These are phyloP conservation scores for Chromobotia macracanthus DNA, from an alignment of 2,797 vertebrate species.

Conservation along the genomic window DNA sequence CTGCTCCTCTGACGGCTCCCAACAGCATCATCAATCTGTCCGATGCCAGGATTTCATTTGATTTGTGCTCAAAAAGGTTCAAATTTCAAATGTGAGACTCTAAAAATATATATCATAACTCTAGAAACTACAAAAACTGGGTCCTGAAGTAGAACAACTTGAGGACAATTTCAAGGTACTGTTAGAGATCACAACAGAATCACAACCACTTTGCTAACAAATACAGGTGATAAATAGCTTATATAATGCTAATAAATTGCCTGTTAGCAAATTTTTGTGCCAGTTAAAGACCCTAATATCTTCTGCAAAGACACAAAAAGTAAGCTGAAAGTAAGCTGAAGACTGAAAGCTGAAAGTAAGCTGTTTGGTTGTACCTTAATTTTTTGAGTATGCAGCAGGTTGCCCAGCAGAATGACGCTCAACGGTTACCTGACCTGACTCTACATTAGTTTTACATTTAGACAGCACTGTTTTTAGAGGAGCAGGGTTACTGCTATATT, in stretches of 20 bases:
- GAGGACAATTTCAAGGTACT: not conserved
- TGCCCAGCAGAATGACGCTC: not conserved
- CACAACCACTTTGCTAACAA: no score
- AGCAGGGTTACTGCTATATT: slow-evolving; percentile 35
- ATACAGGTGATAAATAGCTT: no score
- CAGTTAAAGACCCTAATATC: not conserved
- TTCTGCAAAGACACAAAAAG: not conserved
- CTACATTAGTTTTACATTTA: slow-evolving; percentile 25
- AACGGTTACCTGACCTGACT: slow-evolving; percentile 32
- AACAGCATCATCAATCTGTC: slow-evolving; percentile 63
- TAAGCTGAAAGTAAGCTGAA: no score
- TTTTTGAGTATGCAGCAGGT: no score
- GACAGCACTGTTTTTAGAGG: slow-evolving; percentile 35
- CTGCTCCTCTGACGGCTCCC: slow-evolving; percentile 55
- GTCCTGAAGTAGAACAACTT: not conserved
- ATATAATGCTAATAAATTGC: no score
- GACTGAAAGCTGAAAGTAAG: not conserved
- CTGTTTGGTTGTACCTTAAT: not conserved
- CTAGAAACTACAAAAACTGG: not conserved
- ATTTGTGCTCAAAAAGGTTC: slow-evolving; percentile 66
- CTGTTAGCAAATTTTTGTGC: not conserved
- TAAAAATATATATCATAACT: slow-evolving; percentile 31
- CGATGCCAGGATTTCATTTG: slow-evolving; percentile 35
- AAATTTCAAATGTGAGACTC: slow-evolving; percentile 55
- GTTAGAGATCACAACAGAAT: not conserved